These are phyloP conservation scores for Apostichopus parvimensis DNA, from an alignment of 35 echinoderm and acorn worm genomes.

Conservation along the genomic window DNA sequence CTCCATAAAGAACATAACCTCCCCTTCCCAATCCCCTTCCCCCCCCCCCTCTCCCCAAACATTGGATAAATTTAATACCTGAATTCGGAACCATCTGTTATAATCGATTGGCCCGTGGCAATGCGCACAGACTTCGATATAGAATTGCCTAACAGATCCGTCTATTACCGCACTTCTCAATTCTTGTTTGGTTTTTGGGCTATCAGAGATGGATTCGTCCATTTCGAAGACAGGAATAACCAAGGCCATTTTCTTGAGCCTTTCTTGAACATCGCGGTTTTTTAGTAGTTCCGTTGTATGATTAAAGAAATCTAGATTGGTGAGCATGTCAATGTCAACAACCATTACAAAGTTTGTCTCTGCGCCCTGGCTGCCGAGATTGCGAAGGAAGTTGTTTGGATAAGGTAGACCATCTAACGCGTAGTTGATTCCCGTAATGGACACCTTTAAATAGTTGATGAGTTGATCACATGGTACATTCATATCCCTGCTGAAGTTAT, in stretches of 20 bases:
- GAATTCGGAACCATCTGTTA: neutral
- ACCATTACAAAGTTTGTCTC: neutral
- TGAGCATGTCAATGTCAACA: neutral
- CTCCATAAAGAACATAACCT: neutral
- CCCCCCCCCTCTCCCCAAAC: neutral
- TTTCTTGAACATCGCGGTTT: neutral
- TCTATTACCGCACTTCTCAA: neutral
- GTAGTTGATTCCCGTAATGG: neutral
- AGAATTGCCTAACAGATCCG: neutral
- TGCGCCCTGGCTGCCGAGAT: neutral
- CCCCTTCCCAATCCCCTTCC: neutral
- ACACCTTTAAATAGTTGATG: neutral
- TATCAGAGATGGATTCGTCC: neutral
- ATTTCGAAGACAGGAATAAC: slow-evolving; percentile 5
- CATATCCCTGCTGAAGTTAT: neutral
- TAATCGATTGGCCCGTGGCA: neutral
- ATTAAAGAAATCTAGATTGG: neutral
- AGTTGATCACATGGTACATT: neutral
- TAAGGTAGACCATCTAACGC: neutral
- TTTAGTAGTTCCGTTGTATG: neutral
- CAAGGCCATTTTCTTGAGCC: neutral
- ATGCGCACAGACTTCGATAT: neutral
- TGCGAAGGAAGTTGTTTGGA: neutral
- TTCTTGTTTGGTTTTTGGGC: neutral
- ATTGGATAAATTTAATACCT: neutral